Evolutionary conservation across 2,888 invertebrate species (phyloP), one percentile per base, ranked within the genome.

Genomic region (Cyaniris semiargus): DNA sequence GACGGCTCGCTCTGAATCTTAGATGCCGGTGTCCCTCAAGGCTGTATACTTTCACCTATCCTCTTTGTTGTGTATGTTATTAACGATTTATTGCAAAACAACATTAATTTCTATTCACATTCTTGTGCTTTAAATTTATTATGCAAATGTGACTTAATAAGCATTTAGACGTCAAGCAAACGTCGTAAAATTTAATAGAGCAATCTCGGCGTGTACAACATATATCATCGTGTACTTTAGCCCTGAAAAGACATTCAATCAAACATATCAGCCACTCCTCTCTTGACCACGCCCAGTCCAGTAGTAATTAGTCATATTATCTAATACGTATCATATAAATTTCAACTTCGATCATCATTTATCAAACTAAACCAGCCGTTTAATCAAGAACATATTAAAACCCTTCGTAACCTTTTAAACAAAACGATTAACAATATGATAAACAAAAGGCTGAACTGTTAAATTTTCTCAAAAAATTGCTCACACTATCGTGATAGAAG

Each of bases 1-100:
- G 71, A 34, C 71, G 38, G 71, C 38, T 66, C 27, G 71, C 34
- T 71, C 38, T 38, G 21, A 71, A 71, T 71, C 66, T 66, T 31
- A 7, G 27, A 27, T 4, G 70, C n/a, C 38, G 71, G 71, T 71
- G 38, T 71, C 71, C 71, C 71, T 38, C 71, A 71, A 71, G 71
- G 71, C 71, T 38, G n/a, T 71, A 38, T 71, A 71, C 71, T 71
- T 71, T 71, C 71, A 71, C 71, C 71, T 31, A 71, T 38, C 34
- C 38, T 71, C 71, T 38, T 71, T 71, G 71, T 71, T 38, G 71
- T 71, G n/a, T 71, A 71, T 71, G 27, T 66, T 66, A 71, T 71
- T 38, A 71, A 71, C 71, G 71, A 38, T 66, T 66, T 31, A 66
- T 66, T 66, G 66, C 66, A 66, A 66, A 66, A 66, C 66, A 66